Conservation (phyloP, 2,113 vertebrate genomes). For the Xenopus borealis region DNA sequence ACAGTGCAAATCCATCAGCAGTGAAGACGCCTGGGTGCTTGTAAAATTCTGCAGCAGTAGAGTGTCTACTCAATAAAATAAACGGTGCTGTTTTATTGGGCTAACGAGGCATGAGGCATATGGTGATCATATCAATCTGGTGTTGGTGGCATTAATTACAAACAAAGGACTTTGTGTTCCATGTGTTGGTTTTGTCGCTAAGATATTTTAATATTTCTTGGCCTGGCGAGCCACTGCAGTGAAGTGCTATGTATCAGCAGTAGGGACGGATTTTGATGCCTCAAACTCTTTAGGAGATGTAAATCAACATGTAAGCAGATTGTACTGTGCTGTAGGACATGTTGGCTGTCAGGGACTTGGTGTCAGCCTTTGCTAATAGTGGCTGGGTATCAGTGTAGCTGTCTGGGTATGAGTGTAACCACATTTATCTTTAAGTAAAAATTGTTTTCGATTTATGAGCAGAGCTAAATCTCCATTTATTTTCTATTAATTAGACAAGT, state of each 20-base stretch:
- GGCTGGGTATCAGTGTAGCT: too few relatives aligned
- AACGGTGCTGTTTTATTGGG: slow-evolving; percentile 21
- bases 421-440: too few relatives aligned
- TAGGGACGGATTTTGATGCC: not conserved
- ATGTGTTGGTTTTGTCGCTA: slow-evolving; percentile 1
- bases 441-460: too few relatives aligned
- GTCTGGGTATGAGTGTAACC: too few relatives aligned
- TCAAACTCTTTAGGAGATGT: not conserved
- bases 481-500: too few relatives aligned
- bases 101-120: slow-evolving; percentile 24
- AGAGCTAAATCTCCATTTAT: too few relatives aligned
- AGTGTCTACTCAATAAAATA: slow-evolving; percentile 25
- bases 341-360: too few relatives aligned
- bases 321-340: too few relatives aligned
- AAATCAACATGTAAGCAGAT: too few relatives aligned
- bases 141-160: slow-evolving; percentile 27
- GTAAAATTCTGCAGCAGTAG: slow-evolving; percentile 18
- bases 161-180: slow-evolving; percentile 1
- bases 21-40: slow-evolving; percentile 14
- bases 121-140: slow-evolving; percentile 21
- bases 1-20: not conserved
- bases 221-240: not conserved
- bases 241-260: not conserved
- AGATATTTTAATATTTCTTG: slow-evolving; percentile 18
- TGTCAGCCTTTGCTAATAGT: too few relatives aligned